Base-by-base conservation (phyloP, 2,888 invertebrate species). In the Timandra comae region DNA sequence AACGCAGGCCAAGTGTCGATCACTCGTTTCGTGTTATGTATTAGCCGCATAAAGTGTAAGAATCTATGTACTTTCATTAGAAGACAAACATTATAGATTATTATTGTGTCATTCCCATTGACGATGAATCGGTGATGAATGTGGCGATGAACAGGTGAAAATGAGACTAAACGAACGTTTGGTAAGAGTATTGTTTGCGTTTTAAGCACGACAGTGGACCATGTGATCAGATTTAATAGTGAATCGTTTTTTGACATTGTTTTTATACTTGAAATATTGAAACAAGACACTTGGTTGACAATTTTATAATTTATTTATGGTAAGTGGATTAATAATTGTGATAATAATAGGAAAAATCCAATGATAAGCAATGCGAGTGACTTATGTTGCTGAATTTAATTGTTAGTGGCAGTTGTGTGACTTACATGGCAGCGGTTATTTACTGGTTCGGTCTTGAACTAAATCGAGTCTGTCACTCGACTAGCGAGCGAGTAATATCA, bases 271-370 rank as follows among this genome's bases (percentile, higher is more conserved):
- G 67, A 72, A 57, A 74, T 72, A 72, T 67, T 72, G 55, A 73
- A 67, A 73, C 63, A 65, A 65, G 72, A 79, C 68, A 63, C 71
- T 72, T 62, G 48, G 76, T 81, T 84, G 79, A 82, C 79, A 72
- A 77, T 77, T 81, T 75, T 74, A 75, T 82, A 79, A 82, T 84
- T 84, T 81, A 81, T 84, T 81, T 81, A 79, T 75, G 41, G 60
- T 81, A 81, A 81, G 84, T 84, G 80, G 73, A 78, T 79, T 77
- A 63, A n/a, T n/a, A n/a, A 73, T 77, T 82, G 84, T 85, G 82
- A 84, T 76, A n/a, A 62, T 73, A 69, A 68, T 68, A 69, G 72
- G 65, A 45, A 59, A 52, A 65, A 58, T 46, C 59, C 63, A 61
- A 60, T 48, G 38, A 64, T 67, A 57, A 74, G 67, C 59, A 61